Conservation (phyloP, 64 coral and sea anemone genomes). For the Trachythela sp. region DNA sequence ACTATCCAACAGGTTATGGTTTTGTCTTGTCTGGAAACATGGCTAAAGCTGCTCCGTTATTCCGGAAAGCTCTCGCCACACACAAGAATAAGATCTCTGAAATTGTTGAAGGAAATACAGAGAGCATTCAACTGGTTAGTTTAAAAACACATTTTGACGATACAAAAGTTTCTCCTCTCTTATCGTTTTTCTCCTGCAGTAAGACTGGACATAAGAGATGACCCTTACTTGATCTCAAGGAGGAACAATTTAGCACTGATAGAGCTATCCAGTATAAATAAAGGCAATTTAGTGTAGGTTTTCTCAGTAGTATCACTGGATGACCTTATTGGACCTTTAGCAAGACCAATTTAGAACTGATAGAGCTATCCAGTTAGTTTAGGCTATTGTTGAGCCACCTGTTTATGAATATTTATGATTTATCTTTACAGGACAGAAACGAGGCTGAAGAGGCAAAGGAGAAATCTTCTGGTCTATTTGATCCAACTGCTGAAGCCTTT, state of each 20-base stretch:
- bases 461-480: background rate
- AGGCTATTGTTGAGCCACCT: background rate
- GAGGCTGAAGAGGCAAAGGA: background rate
- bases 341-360: no score
- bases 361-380: background rate
- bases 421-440: background rate
- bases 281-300: no score
- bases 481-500: background rate
- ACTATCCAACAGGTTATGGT: background rate
- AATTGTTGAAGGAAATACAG: background rate
- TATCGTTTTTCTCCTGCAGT: no score
- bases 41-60: background rate
- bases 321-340: no score
- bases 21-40: background rate
- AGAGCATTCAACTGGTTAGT: background rate
- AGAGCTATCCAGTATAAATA: no score
- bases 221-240: no score
- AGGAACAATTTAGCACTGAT: no score
- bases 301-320: no score
- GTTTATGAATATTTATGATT: background rate
- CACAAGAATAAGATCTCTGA: background rate
- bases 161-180: no score
- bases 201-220: no score
- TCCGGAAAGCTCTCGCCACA: background rate
- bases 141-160: no score